phyloP scores from a whole-genome alignment of 2,113 vertebrate genomes.

The Amphiprion ocellaris region DNA sequence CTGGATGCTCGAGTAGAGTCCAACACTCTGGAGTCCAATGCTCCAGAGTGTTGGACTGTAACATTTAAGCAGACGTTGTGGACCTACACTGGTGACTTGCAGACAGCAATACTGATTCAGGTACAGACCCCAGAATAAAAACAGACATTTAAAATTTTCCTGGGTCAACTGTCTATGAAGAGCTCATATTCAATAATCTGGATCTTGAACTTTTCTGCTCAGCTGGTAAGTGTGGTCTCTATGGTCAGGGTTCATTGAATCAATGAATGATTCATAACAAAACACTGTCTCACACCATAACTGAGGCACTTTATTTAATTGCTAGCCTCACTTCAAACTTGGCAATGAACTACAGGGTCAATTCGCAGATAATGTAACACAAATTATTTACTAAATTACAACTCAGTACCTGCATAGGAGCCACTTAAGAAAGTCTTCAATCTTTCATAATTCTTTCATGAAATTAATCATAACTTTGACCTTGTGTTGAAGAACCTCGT shows the following conservation, averaged over 20 bases:
- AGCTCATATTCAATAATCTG: not conserved
- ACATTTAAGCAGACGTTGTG: too few species aligned
- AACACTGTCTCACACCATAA: not conserved
- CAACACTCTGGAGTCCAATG: too few species aligned
- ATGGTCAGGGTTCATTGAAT: constrained; percentile 7
- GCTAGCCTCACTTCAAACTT: constrained; percentile 6
- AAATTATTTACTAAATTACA: constrained; percentile 11
- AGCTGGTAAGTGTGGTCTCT: not conserved
- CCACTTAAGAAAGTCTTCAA: constrained; percentile 6
- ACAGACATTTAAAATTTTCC: too few species aligned
- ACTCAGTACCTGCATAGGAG: not conserved
- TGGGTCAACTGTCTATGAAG: not conserved
- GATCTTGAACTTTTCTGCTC: not conserved
- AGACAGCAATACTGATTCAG: too few species aligned
- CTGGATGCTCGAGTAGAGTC: too few species aligned
- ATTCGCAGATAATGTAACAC: constrained; percentile 9
- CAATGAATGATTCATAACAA: constrained; percentile 4
- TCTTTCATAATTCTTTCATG: constrained; percentile 28
- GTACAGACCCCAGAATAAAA: too few species aligned
- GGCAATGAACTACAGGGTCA: constrained; percentile 34
- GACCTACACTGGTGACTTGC: too few species aligned
- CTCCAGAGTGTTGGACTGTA: too few species aligned
- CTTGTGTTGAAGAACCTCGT: constrained; percentile 32
- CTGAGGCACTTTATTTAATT: not conserved
- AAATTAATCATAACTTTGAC: constrained; percentile 48